Evolutionary conservation across 2,888 invertebrate species (phyloP), one percentile per base, ranked within the genome.

Genomic region (Bugula neritina): DNA sequence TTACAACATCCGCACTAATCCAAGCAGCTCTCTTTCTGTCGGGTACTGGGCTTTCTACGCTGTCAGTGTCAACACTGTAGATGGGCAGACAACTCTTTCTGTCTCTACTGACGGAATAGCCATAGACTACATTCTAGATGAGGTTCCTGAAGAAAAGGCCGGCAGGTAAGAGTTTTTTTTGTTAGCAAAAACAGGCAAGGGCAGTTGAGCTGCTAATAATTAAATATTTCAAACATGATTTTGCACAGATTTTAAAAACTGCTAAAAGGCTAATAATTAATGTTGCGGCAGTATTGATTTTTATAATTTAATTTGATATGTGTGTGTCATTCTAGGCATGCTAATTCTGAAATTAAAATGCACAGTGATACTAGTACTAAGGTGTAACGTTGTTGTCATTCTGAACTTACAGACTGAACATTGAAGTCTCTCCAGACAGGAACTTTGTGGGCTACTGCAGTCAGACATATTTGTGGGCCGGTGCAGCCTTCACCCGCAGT

Each of bases 391-490:
- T n/a, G n/a, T n/a, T n/a, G n/a, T n/a, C n/a, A n/a, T n/a, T n/a
- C n/a, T n/a, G n/a, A n/a, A n/a, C n/a, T 63, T 27, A 2, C 27
- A 63, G 63, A n/a, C 13, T 63, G 34, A 63, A 63, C 31, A 27
- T 63, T 21, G 31, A 25, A 21, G 27, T 63, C 5, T 63, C 63
- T 2, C 63, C 63, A 27, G 3, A 25, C 5, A 63, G 27, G 31
- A 2, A 63, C 5, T 63, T 63, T 31, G 29, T 63, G 5, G 63
- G 63, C 13, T 63, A 25, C 63, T 63, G 63, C n/a, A 63, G 63
- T 31, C 63, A 63, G 63, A 27, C 27, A 13, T 63, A 63, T 31
- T 27, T 63, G 17, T 63, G 63, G 63, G 63, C 63, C 3, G 63
- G 63, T 29, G 63, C 63, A 13, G 27, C 63, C 5, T 63, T 63